These are phyloP conservation scores for Ephestia elutella DNA, from an alignment of 1,140 invertebrate species.

Conservation along the genomic window DNA sequence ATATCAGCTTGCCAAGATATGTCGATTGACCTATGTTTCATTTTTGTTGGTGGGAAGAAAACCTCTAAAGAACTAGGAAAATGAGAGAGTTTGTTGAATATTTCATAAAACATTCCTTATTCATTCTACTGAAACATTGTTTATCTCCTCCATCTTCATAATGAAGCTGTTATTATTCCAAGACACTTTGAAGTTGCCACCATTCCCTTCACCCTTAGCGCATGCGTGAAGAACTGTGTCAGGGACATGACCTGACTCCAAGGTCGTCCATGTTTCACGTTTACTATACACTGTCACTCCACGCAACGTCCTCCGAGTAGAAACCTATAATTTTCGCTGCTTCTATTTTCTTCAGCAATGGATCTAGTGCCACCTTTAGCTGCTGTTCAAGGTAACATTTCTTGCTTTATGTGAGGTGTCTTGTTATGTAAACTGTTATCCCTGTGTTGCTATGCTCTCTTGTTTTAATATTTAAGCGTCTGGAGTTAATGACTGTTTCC, in stretches of 20 bases:
- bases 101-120: too few species aligned
- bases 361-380: conserved; percentile 37
- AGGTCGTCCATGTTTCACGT: conserved; percentile 64
- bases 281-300: conserved; percentile 26
- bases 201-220: conserved; percentile 21
- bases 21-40: too few species aligned
- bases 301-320: conserved; percentile 8
- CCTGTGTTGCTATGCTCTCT: conserved; percentile 1
- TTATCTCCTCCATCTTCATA: neutral
- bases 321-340: neutral
- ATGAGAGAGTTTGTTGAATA: too few species aligned
- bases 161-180: neutral
- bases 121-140: neutral
- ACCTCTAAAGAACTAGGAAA: too few species aligned
- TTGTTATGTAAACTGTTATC: neutral
- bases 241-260: conserved; percentile 53
- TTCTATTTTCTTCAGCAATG: conserved; percentile 20
- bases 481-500: neutral
- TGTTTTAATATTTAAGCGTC: neutral
- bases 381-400: conserved; percentile 26
- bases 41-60: too few species aligned
- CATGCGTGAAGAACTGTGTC: conserved; percentile 58
- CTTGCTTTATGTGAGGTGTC: neutral
- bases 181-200: conserved; percentile 26
- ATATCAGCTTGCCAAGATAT: too few species aligned